A percentile compares a stretch with the other conserved stretches of the same genome.
phyloP scores from a whole-genome alignment of 2,113 vertebrate genomes.

The Pterophyllum scalare region DNA sequence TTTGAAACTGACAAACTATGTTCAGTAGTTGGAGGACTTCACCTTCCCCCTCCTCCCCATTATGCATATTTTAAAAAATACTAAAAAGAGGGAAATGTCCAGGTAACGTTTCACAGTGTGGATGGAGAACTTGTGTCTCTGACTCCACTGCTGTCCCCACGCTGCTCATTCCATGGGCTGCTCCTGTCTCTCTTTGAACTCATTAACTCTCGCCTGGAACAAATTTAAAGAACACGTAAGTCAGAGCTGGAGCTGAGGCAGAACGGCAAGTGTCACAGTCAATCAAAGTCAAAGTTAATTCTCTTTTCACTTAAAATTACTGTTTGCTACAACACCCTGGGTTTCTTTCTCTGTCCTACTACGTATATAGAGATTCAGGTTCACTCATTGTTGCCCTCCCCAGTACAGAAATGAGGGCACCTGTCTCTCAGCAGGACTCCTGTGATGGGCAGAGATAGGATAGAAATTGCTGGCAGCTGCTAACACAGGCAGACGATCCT shows the following conservation, averaged over 20 bases:
- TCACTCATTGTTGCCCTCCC: not conserved
- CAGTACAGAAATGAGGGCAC: not conserved
- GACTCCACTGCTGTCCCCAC: not conserved
- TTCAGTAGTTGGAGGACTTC: not conserved
- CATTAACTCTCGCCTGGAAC: conserved; percentile 82
- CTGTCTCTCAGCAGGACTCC: not conserved
- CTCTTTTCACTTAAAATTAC: not conserved
- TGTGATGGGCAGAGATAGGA: not conserved
- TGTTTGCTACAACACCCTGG: not conserved
- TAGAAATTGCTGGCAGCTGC: not conserved
- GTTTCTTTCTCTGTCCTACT: not conserved
- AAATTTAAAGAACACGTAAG: not conserved
- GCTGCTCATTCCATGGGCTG: conserved; percentile 82
- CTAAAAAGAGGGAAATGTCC: not conserved
- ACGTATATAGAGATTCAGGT: not conserved
- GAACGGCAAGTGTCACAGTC: not conserved
- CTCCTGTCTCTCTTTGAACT: conserved; percentile 85
- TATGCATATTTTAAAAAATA: not conserved
- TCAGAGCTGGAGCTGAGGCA: not conserved
- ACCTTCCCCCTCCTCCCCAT: not conserved
- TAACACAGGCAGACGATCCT: not conserved
- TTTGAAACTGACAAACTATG: conserved; percentile 11
- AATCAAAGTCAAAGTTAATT: not conserved
- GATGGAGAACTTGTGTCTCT: not conserved
- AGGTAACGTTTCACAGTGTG: not conserved